phyloP scores from a whole-genome alignment of 1,140 invertebrate species.

The Idris sp. region DNA sequence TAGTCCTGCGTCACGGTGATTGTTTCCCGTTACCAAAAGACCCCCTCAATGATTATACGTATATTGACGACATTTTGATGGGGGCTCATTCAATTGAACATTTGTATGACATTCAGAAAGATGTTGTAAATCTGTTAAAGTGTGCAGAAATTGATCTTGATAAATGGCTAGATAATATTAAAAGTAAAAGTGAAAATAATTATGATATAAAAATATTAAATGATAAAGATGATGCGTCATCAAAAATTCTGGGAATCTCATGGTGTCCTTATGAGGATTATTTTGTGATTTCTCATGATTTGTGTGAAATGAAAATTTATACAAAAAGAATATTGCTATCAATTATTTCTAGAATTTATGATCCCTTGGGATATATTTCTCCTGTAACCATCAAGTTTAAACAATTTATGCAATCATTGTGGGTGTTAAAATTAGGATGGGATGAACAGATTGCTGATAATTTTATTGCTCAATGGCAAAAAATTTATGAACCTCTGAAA shows the following conservation, averaged over 20 bases:
- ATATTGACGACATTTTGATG: slow-evolving; percentile 1
- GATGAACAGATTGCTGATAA: neutral
- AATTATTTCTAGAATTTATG: neutral
- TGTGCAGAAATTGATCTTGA: too few species aligned
- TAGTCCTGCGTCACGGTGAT: too few species aligned
- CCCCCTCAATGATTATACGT: neutral
- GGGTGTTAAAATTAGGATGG: slow-evolving; percentile 9
- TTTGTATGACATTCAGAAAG: too few species aligned
- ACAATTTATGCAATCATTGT: slow-evolving; percentile 4
- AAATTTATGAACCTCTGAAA: neutral
- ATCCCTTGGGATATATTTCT: slow-evolving; percentile 7
- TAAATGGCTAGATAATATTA: too few species aligned
- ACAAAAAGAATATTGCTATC: neutral
- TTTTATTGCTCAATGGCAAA: neutral
- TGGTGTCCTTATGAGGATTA: too few species aligned
- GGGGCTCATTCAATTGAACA: too few species aligned
- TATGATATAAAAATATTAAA: neutral
- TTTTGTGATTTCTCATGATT: too few species aligned
- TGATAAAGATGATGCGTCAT: too few species aligned
- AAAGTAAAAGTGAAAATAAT: neutral
- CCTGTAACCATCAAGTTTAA: neutral
- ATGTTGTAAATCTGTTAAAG: too few species aligned
- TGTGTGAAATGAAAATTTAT: neutral
- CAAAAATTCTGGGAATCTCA: too few species aligned
- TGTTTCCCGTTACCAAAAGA: too few species aligned